Percentiles rank a stretch among this genome's conserved stretches.
Conservation (phyloP, 2,113 vertebrate genomes). For the Helogale parvula region DNA sequence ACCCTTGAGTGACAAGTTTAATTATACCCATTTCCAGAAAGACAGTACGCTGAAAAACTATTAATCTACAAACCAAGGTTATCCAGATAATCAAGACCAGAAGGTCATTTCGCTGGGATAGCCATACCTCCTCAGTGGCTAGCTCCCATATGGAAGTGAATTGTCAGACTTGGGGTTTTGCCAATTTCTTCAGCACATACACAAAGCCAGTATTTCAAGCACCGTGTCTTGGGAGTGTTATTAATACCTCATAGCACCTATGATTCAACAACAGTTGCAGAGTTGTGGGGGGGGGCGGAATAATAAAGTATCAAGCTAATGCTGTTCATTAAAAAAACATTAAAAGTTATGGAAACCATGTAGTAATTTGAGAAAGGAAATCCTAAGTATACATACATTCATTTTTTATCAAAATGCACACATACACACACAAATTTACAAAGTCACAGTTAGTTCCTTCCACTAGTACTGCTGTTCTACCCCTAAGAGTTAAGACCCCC, state of each 20-base stretch:
- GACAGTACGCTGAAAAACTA: background rate
- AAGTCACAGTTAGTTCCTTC: background rate
- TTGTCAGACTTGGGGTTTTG: background rate
- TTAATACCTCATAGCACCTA: background rate
- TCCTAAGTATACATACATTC: background rate
- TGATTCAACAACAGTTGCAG: background rate
- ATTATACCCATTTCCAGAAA: slow-evolving; percentile 56
- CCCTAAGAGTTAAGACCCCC: background rate
- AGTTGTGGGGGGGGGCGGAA: background rate
- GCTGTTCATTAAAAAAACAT: background rate
- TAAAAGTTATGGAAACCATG: background rate
- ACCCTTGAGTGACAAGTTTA: slow-evolving; percentile 60
- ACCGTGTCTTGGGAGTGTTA: background rate
- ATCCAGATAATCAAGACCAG: background rate
- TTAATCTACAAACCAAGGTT: slow-evolving; percentile 26
- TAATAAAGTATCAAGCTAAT: background rate
- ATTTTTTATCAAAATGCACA: background rate
- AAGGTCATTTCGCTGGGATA: background rate
- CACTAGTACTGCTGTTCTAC: background rate
- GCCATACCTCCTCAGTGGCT: background rate
- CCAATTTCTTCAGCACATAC: background rate
- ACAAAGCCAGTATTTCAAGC: background rate
- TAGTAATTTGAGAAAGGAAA: background rate
- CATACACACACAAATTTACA: background rate
- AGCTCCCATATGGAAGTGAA: background rate